Conservation (phyloP, 2,113 vertebrate genomes). For the Micronisus gabar region DNA sequence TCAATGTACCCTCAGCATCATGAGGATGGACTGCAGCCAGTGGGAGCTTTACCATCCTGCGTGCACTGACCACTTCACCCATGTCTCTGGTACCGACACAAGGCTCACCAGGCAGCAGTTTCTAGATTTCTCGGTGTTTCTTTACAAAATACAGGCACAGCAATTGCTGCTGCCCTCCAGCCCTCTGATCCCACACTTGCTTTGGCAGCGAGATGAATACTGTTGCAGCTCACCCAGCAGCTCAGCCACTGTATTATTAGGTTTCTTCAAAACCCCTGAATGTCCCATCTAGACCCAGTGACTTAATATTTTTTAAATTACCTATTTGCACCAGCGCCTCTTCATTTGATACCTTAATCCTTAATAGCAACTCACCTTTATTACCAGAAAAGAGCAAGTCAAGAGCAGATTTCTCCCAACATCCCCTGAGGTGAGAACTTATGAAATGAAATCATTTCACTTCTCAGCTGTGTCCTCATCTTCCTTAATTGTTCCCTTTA, state of each 20-base stretch:
- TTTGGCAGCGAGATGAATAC: neutral
- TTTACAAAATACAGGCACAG: neutral
- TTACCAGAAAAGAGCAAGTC: slow-evolving; percentile 44
- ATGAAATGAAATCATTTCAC: slow-evolving; percentile 60
- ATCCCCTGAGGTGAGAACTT: slow-evolving; percentile 54
- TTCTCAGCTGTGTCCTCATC: slow-evolving; percentile 51
- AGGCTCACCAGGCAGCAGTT: neutral
- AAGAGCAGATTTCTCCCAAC: slow-evolving; percentile 30
- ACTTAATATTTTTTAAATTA: slow-evolving; percentile 53
- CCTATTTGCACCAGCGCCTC: slow-evolving; percentile 45
- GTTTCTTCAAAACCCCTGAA: neutral
- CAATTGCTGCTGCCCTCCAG: neutral
- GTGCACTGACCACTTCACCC: fast-evolving
- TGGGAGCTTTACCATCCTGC: fast-evolving
- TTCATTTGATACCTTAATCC: slow-evolving; percentile 60
- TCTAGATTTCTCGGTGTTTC: neutral
- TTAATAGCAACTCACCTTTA: slow-evolving; percentile 60
- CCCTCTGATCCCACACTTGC: neutral
- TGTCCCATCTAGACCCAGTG: slow-evolving; percentile 4
- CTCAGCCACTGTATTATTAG: slow-evolving; percentile 7
- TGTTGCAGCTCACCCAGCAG: neutral
- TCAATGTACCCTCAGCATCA: neutral
- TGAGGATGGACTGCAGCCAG: neutral
- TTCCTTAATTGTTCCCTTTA: slow-evolving; percentile 58
- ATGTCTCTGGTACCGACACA: fast-evolving